Percentiles rank a stretch among this genome's conserved stretches.
phyloP scores from a whole-genome alignment of 2,113 vertebrate genomes.

The Sinosuthora webbiana region DNA sequence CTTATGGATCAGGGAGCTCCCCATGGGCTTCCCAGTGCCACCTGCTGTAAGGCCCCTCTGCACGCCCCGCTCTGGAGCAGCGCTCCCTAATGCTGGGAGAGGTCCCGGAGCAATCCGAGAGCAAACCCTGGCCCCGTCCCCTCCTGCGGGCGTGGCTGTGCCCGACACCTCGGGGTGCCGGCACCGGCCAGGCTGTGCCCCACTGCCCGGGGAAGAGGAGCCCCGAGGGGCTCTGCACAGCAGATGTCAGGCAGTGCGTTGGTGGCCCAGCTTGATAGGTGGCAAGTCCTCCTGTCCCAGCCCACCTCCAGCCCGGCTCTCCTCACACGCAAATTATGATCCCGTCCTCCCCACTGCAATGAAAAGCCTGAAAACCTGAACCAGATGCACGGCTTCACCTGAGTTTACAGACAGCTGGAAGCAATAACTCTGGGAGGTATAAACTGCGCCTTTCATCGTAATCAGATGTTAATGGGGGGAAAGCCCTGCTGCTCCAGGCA shows the following conservation, averaged over 20 bases:
- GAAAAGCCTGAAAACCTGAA: conserved; percentile 4
- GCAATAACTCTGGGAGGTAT: conserved; percentile 31
- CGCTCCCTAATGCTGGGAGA: background rate
- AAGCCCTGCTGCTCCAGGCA: background rate
- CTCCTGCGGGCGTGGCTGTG: fast-evolving
- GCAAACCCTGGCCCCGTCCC: background rate
- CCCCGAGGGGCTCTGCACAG: background rate
- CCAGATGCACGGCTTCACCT: conserved; percentile 28
- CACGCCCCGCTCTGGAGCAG: background rate
- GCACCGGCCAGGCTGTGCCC: fast-evolving
- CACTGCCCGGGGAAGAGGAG: fast-evolving
- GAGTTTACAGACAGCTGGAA: conserved; percentile 46
- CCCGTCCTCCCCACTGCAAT: background rate
- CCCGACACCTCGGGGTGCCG: fast-evolving
- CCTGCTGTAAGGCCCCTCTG: background rate
- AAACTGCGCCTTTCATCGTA: conserved; percentile 24
- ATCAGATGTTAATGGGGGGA: conserved; percentile 40
- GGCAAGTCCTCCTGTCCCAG: background rate
- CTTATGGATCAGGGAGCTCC: background rate
- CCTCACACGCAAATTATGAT: background rate
- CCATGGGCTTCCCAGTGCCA: background rate
- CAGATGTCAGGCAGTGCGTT: background rate
- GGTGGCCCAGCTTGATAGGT: background rate
- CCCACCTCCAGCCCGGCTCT: background rate
- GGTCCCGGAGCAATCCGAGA: background rate